Percentiles rank a stretch among this genome's conserved stretches.
These are phyloP conservation scores for Bombus sylvicola DNA, from an alignment of 1,140 invertebrate species.

Conservation along the genomic window DNA sequence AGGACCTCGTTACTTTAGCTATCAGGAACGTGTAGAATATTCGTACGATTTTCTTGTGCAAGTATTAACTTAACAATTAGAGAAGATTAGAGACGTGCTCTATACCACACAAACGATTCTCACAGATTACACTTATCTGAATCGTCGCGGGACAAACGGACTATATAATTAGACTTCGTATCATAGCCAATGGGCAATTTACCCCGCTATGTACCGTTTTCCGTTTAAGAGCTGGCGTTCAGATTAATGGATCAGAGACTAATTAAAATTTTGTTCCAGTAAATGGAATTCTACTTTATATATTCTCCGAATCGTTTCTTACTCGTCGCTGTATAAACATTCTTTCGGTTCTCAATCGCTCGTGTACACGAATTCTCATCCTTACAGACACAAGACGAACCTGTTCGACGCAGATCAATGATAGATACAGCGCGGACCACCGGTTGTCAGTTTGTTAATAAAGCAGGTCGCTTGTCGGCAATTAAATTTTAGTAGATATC, in stretches of 20 bases:
- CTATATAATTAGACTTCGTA: too few relatives aligned
- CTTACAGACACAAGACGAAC: too few relatives aligned
- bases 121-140: neutral
- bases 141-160: too few relatives aligned
- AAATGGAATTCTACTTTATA: too few relatives aligned
- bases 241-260: too few relatives aligned
- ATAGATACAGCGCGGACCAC: neutral
- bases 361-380: neutral
- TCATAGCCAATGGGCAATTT: too few relatives aligned
- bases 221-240: too few relatives aligned
- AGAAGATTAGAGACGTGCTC: neutral
- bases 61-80: neutral
- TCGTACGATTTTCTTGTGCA: neutral
- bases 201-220: too few relatives aligned
- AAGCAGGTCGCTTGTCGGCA: neutral
- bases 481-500: conserved; percentile 8
- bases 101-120: neutral
- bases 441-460: neutral
- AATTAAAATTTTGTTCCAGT: too few relatives aligned
- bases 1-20: too few relatives aligned
- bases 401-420: neutral
- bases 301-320: neutral
- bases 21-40: too few relatives aligned
- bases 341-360: neutral
- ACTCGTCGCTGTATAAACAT: neutral